These are phyloP conservation scores for Pseudochaenichthys georgianus DNA, from an alignment of 2,797 vertebrate genomes.

Conservation along the genomic window DNA sequence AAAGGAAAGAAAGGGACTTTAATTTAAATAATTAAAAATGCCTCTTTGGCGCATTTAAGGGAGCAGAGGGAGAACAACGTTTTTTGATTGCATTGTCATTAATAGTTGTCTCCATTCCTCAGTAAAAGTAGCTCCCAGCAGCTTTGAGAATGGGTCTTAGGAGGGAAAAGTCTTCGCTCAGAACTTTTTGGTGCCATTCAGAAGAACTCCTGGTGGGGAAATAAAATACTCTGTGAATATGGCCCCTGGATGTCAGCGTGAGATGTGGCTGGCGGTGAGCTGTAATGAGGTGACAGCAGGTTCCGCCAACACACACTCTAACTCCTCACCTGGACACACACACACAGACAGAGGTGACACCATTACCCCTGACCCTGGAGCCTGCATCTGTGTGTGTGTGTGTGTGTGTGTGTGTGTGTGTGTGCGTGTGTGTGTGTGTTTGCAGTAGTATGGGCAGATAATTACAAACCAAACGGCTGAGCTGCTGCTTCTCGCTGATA, in stretches of 20 bases:
- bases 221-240: constrained; percentile 53
- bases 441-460: constrained; percentile 33
- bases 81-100: background rate
- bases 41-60: background rate
- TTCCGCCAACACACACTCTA: constrained; percentile 71
- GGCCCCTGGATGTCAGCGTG: constrained; percentile 73
- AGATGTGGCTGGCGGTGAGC: constrained; percentile 64
- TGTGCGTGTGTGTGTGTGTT: constrained; percentile 9
- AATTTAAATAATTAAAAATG: background rate
- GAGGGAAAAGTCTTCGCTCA: constrained; percentile 42
- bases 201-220: constrained; percentile 59
- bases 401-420: constrained; percentile 2
- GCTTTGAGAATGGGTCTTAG: constrained; percentile 31
- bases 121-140: constrained; percentile 41
- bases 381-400: constrained; percentile 21
- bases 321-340: constrained; percentile 44
- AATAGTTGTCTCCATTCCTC: constrained; percentile 24
- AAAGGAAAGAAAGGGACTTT: background rate
- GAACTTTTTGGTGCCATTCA: constrained; percentile 64
- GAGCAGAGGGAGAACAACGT: background rate
- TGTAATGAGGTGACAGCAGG: constrained; percentile 81
- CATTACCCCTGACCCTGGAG: constrained; percentile 73
- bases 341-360: constrained; percentile 56
- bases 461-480: constrained; percentile 54
- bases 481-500: constrained; percentile 43